phyloP scores from a whole-genome alignment of 2,113 vertebrate genomes.

The Melanotaenia duboulayi region DNA sequence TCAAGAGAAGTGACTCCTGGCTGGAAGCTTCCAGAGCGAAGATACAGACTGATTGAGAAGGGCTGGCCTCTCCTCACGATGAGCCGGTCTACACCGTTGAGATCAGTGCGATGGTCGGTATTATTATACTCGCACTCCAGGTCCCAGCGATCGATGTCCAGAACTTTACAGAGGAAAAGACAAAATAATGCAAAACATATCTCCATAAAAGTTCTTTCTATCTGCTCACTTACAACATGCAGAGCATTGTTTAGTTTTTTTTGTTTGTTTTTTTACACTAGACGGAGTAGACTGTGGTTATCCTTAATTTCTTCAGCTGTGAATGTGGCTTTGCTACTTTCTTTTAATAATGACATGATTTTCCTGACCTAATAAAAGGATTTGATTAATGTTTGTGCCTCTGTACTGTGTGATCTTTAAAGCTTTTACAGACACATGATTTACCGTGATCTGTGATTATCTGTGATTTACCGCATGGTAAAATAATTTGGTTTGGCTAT shows the following conservation, averaged over 20 bases:
- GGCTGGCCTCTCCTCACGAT: slow-evolving; percentile 90
- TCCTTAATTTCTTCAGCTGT: not conserved
- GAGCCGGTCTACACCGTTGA: slow-evolving; percentile 82
- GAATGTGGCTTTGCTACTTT: not conserved
- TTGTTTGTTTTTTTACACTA: too few species aligned
- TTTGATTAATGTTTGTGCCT: too few species aligned
- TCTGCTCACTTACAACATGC: not conserved
- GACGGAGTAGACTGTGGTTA: not conserved
- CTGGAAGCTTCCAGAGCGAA: slow-evolving; percentile 83
- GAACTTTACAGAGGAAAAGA: slow-evolving; percentile 69
- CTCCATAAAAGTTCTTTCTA: not conserved
- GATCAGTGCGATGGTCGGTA: slow-evolving; percentile 84
- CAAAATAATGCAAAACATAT: not conserved
- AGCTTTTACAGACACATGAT: not conserved
- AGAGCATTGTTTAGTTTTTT: too few species aligned
- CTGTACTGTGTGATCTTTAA: not conserved
- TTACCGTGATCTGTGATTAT: not conserved
- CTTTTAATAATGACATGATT: slow-evolving; percentile 1
- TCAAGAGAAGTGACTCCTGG: slow-evolving; percentile 82
- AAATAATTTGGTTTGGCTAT: not conserved
- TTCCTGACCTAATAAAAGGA: not conserved
- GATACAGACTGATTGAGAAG: slow-evolving; percentile 86
- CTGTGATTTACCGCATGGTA: not conserved
- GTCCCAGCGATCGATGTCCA: slow-evolving; percentile 85
- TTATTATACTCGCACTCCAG: slow-evolving; percentile 88